These are phyloP conservation scores for Drosophila colorata DNA, from an alignment of 2,888 invertebrate genomes.

Conservation along the genomic window DNA sequence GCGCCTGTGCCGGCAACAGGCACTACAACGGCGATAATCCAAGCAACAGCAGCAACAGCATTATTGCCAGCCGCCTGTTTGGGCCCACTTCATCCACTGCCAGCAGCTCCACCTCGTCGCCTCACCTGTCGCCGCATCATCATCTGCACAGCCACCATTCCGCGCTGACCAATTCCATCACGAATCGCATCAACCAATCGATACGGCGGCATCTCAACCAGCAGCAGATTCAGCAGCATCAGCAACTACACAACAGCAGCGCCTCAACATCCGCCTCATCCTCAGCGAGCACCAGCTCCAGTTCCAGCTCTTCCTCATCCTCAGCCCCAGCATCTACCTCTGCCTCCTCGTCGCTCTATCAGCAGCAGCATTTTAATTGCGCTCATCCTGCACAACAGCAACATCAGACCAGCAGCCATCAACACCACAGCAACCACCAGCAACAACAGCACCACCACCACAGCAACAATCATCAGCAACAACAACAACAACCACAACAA, in stretches of 20 bases:
- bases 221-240: slow-evolving; percentile 66
- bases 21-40: slow-evolving; percentile 74
- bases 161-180: slow-evolving; percentile 82
- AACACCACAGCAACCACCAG: slow-evolving; percentile 71
- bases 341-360: slow-evolving; percentile 54
- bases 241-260: slow-evolving; percentile 31
- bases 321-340: slow-evolving; percentile 31
- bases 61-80: slow-evolving; percentile 82
- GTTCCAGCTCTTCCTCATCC: slow-evolving; percentile 31
- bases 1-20: slow-evolving; percentile 73
- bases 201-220: slow-evolving; percentile 83
- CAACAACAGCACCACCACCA: slow-evolving; percentile 59
- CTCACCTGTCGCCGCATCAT: slow-evolving; percentile 56
- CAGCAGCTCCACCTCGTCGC: slow-evolving; percentile 45
- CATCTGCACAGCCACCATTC: slow-evolving; percentile 70
- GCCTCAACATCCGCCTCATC: slow-evolving; percentile 40
- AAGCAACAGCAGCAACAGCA: slow-evolving; percentile 70
- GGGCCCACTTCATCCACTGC: slow-evolving; percentile 65
- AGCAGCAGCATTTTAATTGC: slow-evolving; percentile 65
- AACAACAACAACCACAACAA: slow-evolving; percentile 79
- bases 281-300: slow-evolving; percentile 39
- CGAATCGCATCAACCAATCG: slow-evolving; percentile 83
- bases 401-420: slow-evolving; percentile 48
- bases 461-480: slow-evolving; percentile 56
- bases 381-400: slow-evolving; percentile 69